These are phyloP conservation scores for Habrosyne pyritoides DNA, from an alignment of 2,888 invertebrate genomes.

Conservation along the genomic window DNA sequence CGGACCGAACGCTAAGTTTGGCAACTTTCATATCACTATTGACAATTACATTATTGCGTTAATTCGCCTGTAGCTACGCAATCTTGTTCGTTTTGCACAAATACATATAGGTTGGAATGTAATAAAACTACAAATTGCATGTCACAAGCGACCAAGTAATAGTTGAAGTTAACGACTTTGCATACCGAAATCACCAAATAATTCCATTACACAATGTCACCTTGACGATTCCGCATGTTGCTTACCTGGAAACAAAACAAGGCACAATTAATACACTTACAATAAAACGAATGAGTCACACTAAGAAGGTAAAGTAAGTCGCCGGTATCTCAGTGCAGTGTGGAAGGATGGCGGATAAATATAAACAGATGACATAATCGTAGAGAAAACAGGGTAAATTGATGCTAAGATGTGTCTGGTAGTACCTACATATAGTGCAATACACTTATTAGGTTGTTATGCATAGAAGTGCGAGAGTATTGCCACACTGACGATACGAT, in stretches of 20 bases:
- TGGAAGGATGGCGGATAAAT: background rate
- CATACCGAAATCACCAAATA: background rate
- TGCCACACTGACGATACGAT: background rate
- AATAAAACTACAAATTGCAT: background rate
- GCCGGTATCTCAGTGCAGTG: background rate
- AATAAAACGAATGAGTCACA: background rate
- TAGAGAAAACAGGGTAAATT: background rate
- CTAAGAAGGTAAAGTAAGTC: background rate
- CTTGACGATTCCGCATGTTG: background rate
- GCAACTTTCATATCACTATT: background rate
- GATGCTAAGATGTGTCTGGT: background rate
- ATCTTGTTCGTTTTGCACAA: background rate
- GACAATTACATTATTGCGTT: background rate
- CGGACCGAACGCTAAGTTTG: background rate
- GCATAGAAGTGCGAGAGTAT: background rate
- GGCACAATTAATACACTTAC: background rate
- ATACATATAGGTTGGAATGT: background rate
- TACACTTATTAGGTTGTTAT: background rate
- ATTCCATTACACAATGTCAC: background rate
- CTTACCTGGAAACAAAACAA: slow-evolving; percentile 7
- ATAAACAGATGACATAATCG: background rate
- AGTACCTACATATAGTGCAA: background rate
- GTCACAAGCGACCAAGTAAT: no score
- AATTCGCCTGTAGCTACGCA: background rate
- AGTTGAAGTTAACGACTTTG: background rate